Conservation (phyloP, 2,888 invertebrate genomes). For the Rhagonycha lutea region DNA sequence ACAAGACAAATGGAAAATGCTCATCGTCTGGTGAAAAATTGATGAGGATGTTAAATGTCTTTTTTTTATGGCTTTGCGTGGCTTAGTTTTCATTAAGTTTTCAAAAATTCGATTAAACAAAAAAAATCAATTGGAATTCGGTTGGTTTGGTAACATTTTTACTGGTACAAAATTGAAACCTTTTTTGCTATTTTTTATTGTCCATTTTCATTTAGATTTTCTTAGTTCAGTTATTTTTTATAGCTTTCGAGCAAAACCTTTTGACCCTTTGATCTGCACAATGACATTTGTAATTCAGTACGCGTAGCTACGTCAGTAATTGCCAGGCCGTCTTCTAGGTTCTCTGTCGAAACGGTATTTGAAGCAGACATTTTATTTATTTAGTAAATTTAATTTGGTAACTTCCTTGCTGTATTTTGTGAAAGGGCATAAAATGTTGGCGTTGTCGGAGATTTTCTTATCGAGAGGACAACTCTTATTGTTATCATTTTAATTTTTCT, state of each 20-base stretch:
- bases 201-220: background rate
- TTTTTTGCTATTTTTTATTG: background rate
- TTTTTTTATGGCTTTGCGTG: slow-evolving; percentile 42
- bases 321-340: slow-evolving; percentile 34
- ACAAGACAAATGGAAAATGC: slow-evolving; percentile 38
- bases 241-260: slow-evolving; percentile 16
- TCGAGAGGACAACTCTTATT: background rate
- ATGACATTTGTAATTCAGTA: slow-evolving; percentile 45
- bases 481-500: background rate
- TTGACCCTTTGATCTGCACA: slow-evolving; percentile 43
- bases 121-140: background rate
- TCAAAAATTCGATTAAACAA: background rate
- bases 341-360: slow-evolving; percentile 32
- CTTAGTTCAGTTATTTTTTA: slow-evolving; percentile 6
- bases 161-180: background rate
- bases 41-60: slow-evolving; percentile 45
- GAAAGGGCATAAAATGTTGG: slow-evolving; percentile 2
- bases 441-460: background rate
- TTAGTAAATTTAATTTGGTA: slow-evolving; percentile 39
- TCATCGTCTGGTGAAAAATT: slow-evolving; percentile 45
- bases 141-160: background rate
- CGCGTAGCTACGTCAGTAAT: slow-evolving; percentile 43
- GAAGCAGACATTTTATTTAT: slow-evolving; percentile 38
- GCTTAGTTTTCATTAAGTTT: slow-evolving; percentile 41
- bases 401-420: slow-evolving; percentile 13